phyloP scores from a whole-genome alignment of 1,140 invertebrate species.

The Pollicipes pollicipes region DNA sequence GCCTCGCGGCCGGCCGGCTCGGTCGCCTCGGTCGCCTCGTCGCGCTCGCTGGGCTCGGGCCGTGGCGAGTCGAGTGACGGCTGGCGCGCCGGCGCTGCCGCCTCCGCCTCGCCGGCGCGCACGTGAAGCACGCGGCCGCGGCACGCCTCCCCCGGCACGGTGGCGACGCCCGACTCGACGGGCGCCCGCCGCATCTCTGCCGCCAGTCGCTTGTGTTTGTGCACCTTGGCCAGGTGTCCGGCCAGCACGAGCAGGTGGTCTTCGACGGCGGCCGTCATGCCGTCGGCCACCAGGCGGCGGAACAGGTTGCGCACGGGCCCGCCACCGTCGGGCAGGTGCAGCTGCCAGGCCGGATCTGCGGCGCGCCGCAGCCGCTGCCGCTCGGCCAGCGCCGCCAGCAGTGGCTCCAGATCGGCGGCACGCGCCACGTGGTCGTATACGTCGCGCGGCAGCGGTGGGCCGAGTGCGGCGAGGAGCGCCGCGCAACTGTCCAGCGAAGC shows the following conservation, averaged over 20 bases:
- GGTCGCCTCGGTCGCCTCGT: neutral
- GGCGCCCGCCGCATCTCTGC: neutral
- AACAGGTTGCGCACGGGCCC: slow-evolving; percentile 38
- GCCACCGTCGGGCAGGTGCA: slow-evolving; percentile 7
- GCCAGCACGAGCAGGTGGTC: slow-evolving; percentile 63
- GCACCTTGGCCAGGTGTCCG: slow-evolving; percentile 37
- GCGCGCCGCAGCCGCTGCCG: slow-evolving; percentile 10
- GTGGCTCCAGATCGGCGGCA: slow-evolving; percentile 49
- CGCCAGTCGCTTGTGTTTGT: neutral
- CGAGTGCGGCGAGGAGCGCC: slow-evolving; percentile 25
- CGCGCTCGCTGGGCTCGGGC: neutral
- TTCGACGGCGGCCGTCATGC: slow-evolving; percentile 63
- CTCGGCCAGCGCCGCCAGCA: slow-evolving; percentile 42
- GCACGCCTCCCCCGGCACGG: neutral
- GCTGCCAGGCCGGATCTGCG: slow-evolving; percentile 16
- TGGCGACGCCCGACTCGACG: neutral
- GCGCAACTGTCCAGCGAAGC: slow-evolving; percentile 21
- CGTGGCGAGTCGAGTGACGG: too few relatives aligned
- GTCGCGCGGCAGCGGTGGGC: slow-evolving; percentile 48
- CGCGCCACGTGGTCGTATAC: slow-evolving; percentile 56
- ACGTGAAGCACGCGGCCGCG: neutral
- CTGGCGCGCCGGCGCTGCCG: too few relatives aligned
- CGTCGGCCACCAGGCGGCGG: slow-evolving; percentile 57
- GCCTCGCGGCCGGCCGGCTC: neutral
- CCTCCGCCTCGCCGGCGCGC: neutral